A percentile compares a stretch with the other conserved stretches of the same genome.
phyloP scores from a whole-genome alignment of 1,140 invertebrate genomes.

The Ruditapes philippinarum region DNA sequence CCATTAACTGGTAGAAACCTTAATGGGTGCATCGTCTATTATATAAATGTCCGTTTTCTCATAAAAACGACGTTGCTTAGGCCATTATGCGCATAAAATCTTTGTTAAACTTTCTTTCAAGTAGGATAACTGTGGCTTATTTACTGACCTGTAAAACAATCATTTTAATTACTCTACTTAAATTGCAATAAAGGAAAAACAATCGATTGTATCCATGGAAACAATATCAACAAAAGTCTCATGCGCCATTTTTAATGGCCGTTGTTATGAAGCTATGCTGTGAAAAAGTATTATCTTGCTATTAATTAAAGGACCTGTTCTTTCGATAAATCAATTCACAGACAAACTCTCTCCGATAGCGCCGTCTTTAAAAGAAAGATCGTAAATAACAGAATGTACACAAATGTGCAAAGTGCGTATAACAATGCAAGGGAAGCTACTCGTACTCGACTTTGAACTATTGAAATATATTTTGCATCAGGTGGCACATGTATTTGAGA shows the following conservation, averaged over 20 bases:
- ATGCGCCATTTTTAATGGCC: conserved; percentile 10
- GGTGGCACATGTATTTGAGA: too few species aligned
- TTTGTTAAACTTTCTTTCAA: conserved; percentile 21
- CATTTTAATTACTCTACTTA: conserved; percentile 36
- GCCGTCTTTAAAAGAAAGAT: too few species aligned
- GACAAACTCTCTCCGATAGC: background rate
- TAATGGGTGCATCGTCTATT: conserved; percentile 1
- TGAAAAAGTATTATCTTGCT: conserved; percentile 24
- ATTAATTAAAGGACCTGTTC: conserved; percentile 14
- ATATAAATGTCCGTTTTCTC: background rate
- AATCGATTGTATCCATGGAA: conserved; percentile 38
- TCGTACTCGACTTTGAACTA: too few species aligned
- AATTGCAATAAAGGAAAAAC: conserved; percentile 35
- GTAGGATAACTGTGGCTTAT: conserved; percentile 13
- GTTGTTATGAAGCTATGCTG: conserved; percentile 8
- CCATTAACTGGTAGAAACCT: background rate
- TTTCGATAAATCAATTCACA: conserved; percentile 9
- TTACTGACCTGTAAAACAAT: conserved; percentile 37
- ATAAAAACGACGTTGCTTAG: background rate
- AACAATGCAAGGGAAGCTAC: background rate
- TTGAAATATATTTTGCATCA: too few species aligned
- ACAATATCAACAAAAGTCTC: conserved; percentile 6
- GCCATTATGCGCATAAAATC: conserved; percentile 6
- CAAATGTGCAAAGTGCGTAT: too few species aligned
- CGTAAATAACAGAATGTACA: too few species aligned